Conservation (phyloP, 2,888 invertebrate genomes). For the Halictus quadricinctus region DNA sequence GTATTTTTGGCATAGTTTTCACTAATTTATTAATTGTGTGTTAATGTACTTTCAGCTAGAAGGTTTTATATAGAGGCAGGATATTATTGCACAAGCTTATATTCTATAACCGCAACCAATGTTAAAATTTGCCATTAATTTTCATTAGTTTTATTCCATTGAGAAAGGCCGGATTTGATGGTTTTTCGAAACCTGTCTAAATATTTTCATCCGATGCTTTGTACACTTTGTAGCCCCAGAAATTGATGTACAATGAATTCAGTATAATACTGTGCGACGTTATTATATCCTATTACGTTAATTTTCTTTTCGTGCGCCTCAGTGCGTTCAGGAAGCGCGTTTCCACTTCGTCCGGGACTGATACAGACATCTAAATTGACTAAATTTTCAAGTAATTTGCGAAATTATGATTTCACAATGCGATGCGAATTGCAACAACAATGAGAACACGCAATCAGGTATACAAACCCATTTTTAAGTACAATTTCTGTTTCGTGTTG, state of each 20-base stretch:
- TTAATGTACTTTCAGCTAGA: neutral
- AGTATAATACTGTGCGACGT: slow-evolving; percentile 46
- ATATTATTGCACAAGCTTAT: too few relatives aligned
- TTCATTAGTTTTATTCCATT: neutral
- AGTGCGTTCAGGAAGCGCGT: slow-evolving; percentile 61
- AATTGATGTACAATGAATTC: slow-evolving; percentile 32
- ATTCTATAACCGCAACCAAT: neutral
- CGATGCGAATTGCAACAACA: neutral
- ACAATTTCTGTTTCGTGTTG: neutral
- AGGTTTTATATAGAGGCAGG: too few relatives aligned
- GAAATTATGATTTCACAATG: slow-evolving; percentile 17
- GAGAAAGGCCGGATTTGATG: neutral
- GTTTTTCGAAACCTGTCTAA: neutral
- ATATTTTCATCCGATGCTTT: neutral
- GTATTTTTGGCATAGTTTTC: neutral
- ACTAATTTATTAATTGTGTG: neutral
- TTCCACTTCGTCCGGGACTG: slow-evolving; percentile 58
- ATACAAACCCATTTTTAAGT: neutral
- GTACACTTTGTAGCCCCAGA: neutral
- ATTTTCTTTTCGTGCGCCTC: slow-evolving; percentile 47
- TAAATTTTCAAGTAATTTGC: slow-evolving; percentile 35
- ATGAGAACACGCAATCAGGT: neutral
- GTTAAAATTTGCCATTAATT: neutral
- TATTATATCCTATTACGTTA: slow-evolving; percentile 61
- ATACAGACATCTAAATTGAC: slow-evolving; percentile 31